phyloP scores from a whole-genome alignment of 2,113 vertebrate genomes.

The Macroglossus sobrinus region DNA sequence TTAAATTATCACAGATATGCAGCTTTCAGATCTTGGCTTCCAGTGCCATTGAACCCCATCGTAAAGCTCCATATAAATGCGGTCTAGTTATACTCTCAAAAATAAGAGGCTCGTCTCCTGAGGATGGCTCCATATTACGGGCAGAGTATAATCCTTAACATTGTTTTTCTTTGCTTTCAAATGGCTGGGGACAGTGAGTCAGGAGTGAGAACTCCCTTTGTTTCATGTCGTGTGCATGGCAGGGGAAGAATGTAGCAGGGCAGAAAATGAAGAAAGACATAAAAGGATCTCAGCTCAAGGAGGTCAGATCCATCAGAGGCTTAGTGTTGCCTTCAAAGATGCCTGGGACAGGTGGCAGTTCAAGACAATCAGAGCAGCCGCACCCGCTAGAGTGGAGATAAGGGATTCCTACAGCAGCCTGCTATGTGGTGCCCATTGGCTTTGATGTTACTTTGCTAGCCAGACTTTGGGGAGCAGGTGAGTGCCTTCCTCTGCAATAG shows the following conservation, averaged over 20 bases:
- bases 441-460: constrained; percentile 95
- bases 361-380: constrained; percentile 95
- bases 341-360: constrained; percentile 99
- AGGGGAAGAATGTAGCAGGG: constrained; percentile 91
- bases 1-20: constrained; percentile 83
- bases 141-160: constrained; percentile 84
- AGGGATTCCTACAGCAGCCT: constrained; percentile 91
- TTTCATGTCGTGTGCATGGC: constrained; percentile 84
- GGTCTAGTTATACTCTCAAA: constrained; percentile 81
- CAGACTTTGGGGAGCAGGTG: constrained; percentile 89
- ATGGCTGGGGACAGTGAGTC: constrained; percentile 86
- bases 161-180: constrained; percentile 87
- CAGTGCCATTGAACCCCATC: constrained; percentile 76
- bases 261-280: constrained; percentile 99
- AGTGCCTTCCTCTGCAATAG: constrained; percentile 82
- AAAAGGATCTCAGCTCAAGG: constrained; percentile 96
- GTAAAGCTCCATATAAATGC: constrained; percentile 74
- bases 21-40: constrained; percentile 83
- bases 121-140: constrained; percentile 80
- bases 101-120: constrained; percentile 85
- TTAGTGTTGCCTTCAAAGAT: constrained; percentile 98
- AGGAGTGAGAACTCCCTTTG: constrained; percentile 87
- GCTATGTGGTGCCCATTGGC: constrained; percentile 88
- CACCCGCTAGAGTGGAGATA: constrained; percentile 94
- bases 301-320: constrained; percentile 99